phyloP scores from a whole-genome alignment of 2,113 vertebrate genomes.

The Zosterops lateralis region DNA sequence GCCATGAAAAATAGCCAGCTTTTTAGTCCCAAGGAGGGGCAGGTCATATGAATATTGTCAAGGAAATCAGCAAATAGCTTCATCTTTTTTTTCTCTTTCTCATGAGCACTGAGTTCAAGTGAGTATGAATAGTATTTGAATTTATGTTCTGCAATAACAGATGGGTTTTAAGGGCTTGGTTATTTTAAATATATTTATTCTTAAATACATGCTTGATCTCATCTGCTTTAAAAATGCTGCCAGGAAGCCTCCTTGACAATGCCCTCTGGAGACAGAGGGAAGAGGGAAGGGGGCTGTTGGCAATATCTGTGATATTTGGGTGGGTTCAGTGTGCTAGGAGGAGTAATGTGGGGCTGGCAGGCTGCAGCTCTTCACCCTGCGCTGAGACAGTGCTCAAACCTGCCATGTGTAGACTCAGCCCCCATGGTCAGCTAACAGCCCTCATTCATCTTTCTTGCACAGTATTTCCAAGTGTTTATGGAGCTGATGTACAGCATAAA shows the following conservation, averaged over 20 bases:
- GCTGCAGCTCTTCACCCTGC: not conserved
- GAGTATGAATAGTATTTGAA: not conserved
- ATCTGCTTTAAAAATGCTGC: not conserved
- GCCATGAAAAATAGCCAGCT: not conserved
- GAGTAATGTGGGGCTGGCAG: not conserved
- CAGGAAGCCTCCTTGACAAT: not conserved
- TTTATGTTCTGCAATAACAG: not conserved
- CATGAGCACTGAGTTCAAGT: not conserved
- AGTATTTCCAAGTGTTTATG: not conserved
- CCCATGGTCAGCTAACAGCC: not conserved
- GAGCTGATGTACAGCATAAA: not conserved
- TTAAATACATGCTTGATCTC: not conserved
- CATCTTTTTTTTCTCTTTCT: not conserved
- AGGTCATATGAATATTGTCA: not conserved
- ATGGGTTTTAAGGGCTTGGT: not conserved
- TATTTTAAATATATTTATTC: not conserved
- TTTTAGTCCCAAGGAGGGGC: not conserved
- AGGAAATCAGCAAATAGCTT: not conserved
- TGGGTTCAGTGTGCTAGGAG: rapidly evolving
- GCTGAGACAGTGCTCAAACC: not conserved
- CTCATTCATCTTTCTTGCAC: not conserved
- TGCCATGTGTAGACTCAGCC: not conserved
- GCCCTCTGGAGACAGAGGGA: not conserved
- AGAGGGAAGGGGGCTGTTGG: not conserved
- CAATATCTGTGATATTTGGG: not conserved